A percentile compares a stretch with the other conserved stretches of the same genome.
phyloP scores from a whole-genome alignment of 1,140 invertebrate species.

The Brachionus rotundiformis region DNA sequence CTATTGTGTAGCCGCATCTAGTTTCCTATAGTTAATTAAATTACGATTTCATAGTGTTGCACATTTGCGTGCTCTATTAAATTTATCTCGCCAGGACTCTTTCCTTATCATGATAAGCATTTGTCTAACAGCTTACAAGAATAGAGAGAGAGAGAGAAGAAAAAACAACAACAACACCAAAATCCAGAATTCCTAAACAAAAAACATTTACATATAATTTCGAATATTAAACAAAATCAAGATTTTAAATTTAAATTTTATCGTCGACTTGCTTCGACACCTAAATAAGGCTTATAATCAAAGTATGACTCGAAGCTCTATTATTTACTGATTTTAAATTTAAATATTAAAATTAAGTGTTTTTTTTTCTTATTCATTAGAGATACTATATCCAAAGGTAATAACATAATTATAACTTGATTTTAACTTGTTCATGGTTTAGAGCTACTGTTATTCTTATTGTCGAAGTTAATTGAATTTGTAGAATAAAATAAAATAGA shows the following conservation, averaged over 20 bases:
- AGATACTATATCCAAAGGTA: constrained; percentile 44
- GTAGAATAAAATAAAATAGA: background rate
- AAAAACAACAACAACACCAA: background rate
- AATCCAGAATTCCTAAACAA: background rate
- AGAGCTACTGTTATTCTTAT: constrained; percentile 29
- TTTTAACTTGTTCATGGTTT: constrained; percentile 43
- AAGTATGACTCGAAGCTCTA: constrained; percentile 38
- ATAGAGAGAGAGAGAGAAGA: background rate
- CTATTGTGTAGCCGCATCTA: background rate
- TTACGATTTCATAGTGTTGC: background rate
- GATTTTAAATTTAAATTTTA: constrained; percentile 42
- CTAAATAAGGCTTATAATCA: constrained; percentile 3
- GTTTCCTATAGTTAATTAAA: constrained; percentile 16
- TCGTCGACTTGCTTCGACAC: background rate
- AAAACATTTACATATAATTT: constrained; percentile 20
- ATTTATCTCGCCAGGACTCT: background rate
- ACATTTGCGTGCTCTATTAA: constrained; percentile 15
- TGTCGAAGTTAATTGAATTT: constrained; percentile 38
- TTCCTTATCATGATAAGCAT: constrained; percentile 18
- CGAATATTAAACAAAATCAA: constrained; percentile 35
- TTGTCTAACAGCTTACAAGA: background rate
- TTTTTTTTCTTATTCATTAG: constrained; percentile 14
- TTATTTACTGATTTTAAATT: constrained; percentile 6
- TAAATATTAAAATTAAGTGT: constrained; percentile 47
- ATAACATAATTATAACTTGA: constrained; percentile 50